Percentiles rank a stretch among this genome's conserved stretches.
These are phyloP conservation scores for Andrena bucephala DNA, from an alignment of 2,888 invertebrate species.

Conservation along the genomic window DNA sequence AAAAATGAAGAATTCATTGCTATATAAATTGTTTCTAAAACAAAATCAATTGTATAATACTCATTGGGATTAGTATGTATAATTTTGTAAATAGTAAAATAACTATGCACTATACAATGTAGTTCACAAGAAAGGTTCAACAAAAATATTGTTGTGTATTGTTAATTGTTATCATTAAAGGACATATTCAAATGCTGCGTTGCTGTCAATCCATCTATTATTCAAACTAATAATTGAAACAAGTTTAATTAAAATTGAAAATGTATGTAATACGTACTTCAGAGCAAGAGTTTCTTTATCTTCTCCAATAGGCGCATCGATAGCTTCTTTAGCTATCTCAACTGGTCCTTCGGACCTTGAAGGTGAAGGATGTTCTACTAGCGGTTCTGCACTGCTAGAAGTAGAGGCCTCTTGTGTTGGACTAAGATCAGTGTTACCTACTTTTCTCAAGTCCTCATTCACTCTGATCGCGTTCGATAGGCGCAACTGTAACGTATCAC, in stretches of 20 bases:
- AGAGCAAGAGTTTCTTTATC: conserved; percentile 80
- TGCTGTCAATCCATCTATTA: not conserved
- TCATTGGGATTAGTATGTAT: no score
- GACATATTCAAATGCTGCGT: not conserved
- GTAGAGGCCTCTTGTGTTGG: conserved; percentile 61
- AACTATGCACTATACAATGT: no score
- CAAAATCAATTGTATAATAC: not conserved
- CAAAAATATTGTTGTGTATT: no score
- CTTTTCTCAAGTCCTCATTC: conserved; percentile 88
- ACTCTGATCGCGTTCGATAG: conserved; percentile 92
- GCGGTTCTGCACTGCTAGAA: conserved; percentile 57
- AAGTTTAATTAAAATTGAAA: not conserved
- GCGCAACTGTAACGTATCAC: conserved; percentile 93
- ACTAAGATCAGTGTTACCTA: conserved; percentile 45
- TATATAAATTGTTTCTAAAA: not conserved
- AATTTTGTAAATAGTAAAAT: no score
- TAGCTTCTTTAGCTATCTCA: conserved; percentile 82
- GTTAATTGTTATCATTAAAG: no score
- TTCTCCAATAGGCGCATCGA: conserved; percentile 75
- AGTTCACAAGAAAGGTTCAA: no score
- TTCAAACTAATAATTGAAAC: not conserved
- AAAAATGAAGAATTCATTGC: not conserved
- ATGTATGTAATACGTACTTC: conserved; percentile 78
- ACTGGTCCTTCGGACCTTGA: conserved; percentile 79
- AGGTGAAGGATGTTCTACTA: conserved; percentile 78